Base-by-base conservation (phyloP, 1,140 invertebrate species). In the Conopomorpha cramerella region DNA sequence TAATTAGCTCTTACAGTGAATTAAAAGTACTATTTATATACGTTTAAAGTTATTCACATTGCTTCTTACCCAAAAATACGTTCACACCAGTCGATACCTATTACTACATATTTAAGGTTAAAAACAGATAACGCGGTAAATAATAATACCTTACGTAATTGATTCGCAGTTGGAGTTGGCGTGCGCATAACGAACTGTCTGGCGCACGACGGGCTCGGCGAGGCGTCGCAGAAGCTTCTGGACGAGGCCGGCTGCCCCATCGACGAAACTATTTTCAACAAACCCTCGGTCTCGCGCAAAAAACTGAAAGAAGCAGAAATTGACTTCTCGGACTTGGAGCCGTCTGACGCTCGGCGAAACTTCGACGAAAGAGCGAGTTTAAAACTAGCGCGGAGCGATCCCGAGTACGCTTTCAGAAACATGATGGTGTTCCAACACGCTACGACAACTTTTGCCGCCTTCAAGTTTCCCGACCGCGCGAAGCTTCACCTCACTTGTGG, bases 381-480 rank as follows among this genome's bases (percentile, higher is more conserved):
- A 1, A 67, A 62, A 50, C 41, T 46, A 8, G 31, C 48, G 3
- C 63, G 51, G 43, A 50, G 49, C 11, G 67, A 65, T 36, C 57
- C 64, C 7, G 63, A 74, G 1, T 47, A 59, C 27, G 52, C 64
- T 34, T 64, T 68, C 16, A 76, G 70, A 43, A 66, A 74, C 39
- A 70, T 82, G 8, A 82, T 82, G 80, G 72, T 73, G 2, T 82
- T 82, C 37, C 81, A 82, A 51, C 80, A 83, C 38, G 82, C 81
- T 18, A 67, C 77, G 10, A 82, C 87, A 0, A 84, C 82, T 17
- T 91, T 91, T 71, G 81, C 85, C 8, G 88, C 88, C 3, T 91
- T 91, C 49, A 90, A 90, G 52, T 91, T 91, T 71, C 88, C 88
- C 10, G 88, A 89, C 49, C 72, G 87, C 42, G 85, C 87, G 34